Evolutionary conservation across 2,888 invertebrate species (phyloP), one percentile per base, ranked within the genome.

Genomic region (Andrena flavipes): DNA sequence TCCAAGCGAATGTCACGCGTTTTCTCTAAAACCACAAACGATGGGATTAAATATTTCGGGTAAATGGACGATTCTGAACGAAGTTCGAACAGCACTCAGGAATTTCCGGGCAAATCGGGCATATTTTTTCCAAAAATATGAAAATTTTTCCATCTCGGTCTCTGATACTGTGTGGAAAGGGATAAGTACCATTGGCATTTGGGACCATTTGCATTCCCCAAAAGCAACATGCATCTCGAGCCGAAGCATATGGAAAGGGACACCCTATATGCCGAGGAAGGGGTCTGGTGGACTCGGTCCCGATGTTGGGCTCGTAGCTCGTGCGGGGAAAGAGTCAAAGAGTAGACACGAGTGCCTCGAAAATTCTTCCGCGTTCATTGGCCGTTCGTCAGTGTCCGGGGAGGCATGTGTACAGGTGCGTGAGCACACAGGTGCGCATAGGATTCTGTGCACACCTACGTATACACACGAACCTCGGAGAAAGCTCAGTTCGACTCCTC

Each of bases 321-420:
- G 63, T 20, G 60, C 63, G 20, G 20, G 63, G 60, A 64, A 76
- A 72, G 75, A 76, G 76, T 72, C 71, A 68, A 82, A 81, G 84
- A 71, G 75, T 60, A 59, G 63, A 76, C 68, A 59, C 76, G 75
- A 71, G 74, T 65, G 76, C 33, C 73, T 84, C 84, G 86, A 89
- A 91, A 91, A 91, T 91, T 89, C 91, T 91, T 91, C 90, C 91
- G 89, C 91, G 91, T 91, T 91, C 91, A 90, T 90, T 88, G 91
- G 90, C 90, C 90, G 91, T 87, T 56, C 80, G 76, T 84, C 80
- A 71, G 81, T 78, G 33, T 29, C 51, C 20, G 69, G 49, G 63
- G 42, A 29, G 62, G 29, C 5, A 35, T 26, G 51, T 8, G 20
- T 60, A 51, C 51, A 62, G 64, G 42, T 63, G 62, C 71, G 49